Percentiles rank a stretch among this genome's conserved stretches.
phyloP scores from a whole-genome alignment of 92 coral and sea anemone genomes.

The Zoanthus sociatus region DNA sequence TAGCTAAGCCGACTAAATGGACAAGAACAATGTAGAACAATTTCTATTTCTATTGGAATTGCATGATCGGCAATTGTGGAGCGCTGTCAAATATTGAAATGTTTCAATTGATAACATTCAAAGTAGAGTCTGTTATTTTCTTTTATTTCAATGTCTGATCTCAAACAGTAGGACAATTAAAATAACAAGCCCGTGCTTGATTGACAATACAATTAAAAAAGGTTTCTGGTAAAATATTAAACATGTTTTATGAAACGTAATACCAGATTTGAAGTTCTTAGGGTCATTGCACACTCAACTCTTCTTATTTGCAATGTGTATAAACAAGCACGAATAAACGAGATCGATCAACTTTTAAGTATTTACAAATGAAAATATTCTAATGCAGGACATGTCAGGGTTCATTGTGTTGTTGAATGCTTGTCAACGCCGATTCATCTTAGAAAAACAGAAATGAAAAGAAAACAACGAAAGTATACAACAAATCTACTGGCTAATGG shows the following conservation, averaged over 20 bases:
- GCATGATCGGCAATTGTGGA: slow-evolving; percentile 29
- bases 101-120: slow-evolving; percentile 43
- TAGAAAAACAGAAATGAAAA: slow-evolving; percentile 68
- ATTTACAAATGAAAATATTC: slow-evolving; percentile 80
- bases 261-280: neutral
- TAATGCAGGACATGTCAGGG: slow-evolving; percentile 74
- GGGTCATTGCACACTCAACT: slow-evolving; percentile 25
- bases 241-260: slow-evolving; percentile 6
- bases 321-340: slow-evolving; percentile 73
- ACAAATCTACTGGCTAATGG: slow-evolving; percentile 83
- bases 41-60: slow-evolving; percentile 39
- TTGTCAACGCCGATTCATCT: slow-evolving; percentile 73
- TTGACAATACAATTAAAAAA: slow-evolving; percentile 2
- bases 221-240: slow-evolving; percentile 3
- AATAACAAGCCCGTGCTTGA: slow-evolving; percentile 23
- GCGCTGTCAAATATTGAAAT: slow-evolving; percentile 46
- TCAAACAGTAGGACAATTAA: slow-evolving; percentile 6
- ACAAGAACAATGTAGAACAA: slow-evolving; percentile 48
- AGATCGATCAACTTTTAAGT: slow-evolving; percentile 75
- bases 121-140: slow-evolving; percentile 11
- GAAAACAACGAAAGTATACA: slow-evolving; percentile 74
- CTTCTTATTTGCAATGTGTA: slow-evolving; percentile 70
- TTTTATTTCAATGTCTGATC: slow-evolving; percentile 8
- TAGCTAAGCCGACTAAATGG: slow-evolving; percentile 50
- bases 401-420: slow-evolving; percentile 77